These are phyloP conservation scores for Nymphalis io DNA, from an alignment of 1,140 invertebrate species.

Conservation along the genomic window DNA sequence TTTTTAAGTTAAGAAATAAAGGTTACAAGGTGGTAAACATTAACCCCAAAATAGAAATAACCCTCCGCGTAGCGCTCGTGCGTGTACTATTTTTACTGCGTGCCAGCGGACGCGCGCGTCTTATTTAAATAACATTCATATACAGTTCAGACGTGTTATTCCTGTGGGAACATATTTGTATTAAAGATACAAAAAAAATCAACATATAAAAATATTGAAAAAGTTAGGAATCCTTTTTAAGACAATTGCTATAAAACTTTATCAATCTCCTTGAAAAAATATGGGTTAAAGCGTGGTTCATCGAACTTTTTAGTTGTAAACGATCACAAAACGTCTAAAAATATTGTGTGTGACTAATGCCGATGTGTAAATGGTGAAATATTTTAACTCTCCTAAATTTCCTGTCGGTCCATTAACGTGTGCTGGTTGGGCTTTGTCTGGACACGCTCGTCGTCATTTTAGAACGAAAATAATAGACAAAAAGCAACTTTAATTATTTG, in stretches of 20 bases:
- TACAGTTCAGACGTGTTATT: slow-evolving; percentile 42
- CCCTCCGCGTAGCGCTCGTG: slow-evolving; percentile 60
- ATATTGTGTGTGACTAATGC: slow-evolving; percentile 70
- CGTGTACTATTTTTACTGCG: slow-evolving; percentile 52
- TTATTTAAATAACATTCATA: slow-evolving; percentile 50
- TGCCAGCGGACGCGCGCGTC: slow-evolving; percentile 46
- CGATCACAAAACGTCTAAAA: slow-evolving; percentile 66
- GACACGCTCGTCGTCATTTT: slow-evolving; percentile 2
- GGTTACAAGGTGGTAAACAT: slow-evolving; percentile 48
- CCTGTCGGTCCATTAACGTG: slow-evolving; percentile 44
- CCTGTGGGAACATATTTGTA: slow-evolving; percentile 3
- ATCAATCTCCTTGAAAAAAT: neutral
- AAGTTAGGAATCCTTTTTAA: neutral
- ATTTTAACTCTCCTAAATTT: slow-evolving; percentile 61
- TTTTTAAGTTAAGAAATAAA: slow-evolving; percentile 5
- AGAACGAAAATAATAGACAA: slow-evolving; percentile 10
- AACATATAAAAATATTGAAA: neutral
- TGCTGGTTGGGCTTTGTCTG: slow-evolving; percentile 6
- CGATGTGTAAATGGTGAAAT: slow-evolving; percentile 61
- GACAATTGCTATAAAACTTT: neutral
- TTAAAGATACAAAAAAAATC: slow-evolving; percentile 2
- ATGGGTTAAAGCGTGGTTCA: slow-evolving; percentile 54
- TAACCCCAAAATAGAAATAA: slow-evolving; percentile 58
- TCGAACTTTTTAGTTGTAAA: slow-evolving; percentile 59
- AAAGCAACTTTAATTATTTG: slow-evolving; percentile 8